Percentiles rank a stretch among this genome's conserved stretches.
These are phyloP conservation scores for Phenganax subtilis DNA, from an alignment of 92 coral and sea anemone genomes.

Conservation along the genomic window DNA sequence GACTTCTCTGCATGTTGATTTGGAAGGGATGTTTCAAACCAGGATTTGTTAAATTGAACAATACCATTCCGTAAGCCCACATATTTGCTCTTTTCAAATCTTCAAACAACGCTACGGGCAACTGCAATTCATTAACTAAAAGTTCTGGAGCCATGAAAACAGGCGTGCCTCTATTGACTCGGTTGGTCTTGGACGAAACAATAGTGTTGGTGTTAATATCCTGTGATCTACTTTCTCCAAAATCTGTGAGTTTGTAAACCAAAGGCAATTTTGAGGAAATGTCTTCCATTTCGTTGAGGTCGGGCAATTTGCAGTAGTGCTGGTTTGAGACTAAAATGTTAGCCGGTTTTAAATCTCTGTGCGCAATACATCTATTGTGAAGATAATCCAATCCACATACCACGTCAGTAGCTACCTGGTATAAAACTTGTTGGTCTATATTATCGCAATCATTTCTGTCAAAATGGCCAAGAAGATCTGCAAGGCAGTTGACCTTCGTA, in stretches of 20 bases:
- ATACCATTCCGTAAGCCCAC: conserved; percentile 47
- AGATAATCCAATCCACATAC: conserved; percentile 10
- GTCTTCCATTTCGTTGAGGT: neutral
- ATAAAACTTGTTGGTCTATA: conserved; percentile 24
- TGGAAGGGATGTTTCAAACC: conserved; percentile 18
- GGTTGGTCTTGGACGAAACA: neutral
- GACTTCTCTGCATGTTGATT: too few relatives aligned
- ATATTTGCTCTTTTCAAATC: conserved; percentile 35
- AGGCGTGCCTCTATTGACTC: neutral
- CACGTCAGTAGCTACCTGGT: conserved; percentile 11
- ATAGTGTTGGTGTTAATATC: conserved; percentile 22
- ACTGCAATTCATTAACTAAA: neutral
- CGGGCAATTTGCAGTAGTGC: conserved; percentile 6
- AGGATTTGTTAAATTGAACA: conserved; percentile 22
- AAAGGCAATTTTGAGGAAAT: neutral
- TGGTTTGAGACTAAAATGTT: conserved; percentile 16
- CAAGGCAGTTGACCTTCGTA: conserved; percentile 37
- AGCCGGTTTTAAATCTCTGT: conserved; percentile 24
- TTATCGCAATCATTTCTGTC: conserved; percentile 11
- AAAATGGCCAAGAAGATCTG: conserved; percentile 22
- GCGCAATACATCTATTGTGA: neutral
- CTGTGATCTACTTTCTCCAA: conserved; percentile 31
- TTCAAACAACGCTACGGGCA: conserved; percentile 15
- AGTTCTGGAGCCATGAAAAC: neutral
- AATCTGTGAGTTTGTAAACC: conserved; percentile 17